Conservation (phyloP, 2,113 vertebrate species). For the Rhinoderma darwinii region DNA sequence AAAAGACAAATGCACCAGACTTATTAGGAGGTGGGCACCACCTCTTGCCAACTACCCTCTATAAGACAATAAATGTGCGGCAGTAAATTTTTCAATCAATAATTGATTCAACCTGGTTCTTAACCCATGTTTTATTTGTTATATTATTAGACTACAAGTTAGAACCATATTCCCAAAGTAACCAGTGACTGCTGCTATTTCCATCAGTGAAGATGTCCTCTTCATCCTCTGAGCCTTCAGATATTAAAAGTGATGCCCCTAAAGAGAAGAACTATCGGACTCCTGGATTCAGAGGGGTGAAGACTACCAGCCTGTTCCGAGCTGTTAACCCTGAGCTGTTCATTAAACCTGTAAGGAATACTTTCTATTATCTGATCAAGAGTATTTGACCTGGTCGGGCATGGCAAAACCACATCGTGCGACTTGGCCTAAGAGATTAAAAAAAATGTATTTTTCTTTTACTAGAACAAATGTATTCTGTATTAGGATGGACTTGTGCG, state of each 20-base stretch:
- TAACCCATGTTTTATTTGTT: not conserved
- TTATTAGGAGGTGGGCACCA: no score
- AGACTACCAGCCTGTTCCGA: slow-evolving; percentile 88
- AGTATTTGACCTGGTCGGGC: not conserved
- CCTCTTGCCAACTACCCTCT: no score
- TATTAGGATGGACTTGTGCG: no score
- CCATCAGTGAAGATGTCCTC: slow-evolving; percentile 75
- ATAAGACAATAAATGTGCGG: no score
- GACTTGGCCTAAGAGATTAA: not conserved
- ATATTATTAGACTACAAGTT: not conserved
- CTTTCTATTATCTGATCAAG: not conserved
- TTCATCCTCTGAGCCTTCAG: slow-evolving; percentile 68
- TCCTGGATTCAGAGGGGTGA: slow-evolving; percentile 80
- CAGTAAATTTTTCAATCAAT: no score
- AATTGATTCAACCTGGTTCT: not conserved
- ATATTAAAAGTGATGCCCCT: slow-evolving; percentile 65
- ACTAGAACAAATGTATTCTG: not conserved
- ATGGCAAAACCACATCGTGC: not conserved
- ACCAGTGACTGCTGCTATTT: not conserved
- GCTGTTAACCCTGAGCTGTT: slow-evolving; percentile 96
- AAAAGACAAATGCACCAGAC: no score
- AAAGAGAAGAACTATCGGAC: slow-evolving; percentile 71
- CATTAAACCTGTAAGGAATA: slow-evolving; percentile 88
- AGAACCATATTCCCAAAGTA: not conserved
- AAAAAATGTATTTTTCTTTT: not conserved